Base-by-base conservation (phyloP, 2,113 vertebrate species). In the Hippocampus abdominalis region DNA sequence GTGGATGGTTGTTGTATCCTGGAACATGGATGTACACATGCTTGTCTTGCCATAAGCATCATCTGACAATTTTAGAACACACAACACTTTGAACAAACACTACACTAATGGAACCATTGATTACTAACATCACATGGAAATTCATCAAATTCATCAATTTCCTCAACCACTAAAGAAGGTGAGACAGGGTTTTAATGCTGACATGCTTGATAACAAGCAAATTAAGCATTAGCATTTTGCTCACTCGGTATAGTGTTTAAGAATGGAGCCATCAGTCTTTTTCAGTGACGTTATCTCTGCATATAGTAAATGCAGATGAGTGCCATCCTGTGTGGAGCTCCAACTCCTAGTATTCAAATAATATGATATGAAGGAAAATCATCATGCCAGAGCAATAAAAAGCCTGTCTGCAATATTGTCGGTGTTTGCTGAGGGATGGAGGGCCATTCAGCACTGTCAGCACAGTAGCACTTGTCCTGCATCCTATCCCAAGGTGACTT, bases 401-500 rank as follows among this genome's bases (percentile, higher is more conserved):
- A 40, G 72, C 64, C 40, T 64, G 9, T 66, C 49, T n/a, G 56
- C 23, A 69, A 1, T 64, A 59, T 27, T 69, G 68, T 77, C 49
- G 13, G 64, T 54, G 10, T 36, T 44, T 61, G 48, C 66, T 75
- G 65, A 40, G 66, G 61, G 71, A 69, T 64, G 64, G 48, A 61
- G 23, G 49, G 64, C 68, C 72, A 51, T 87, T 90, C 76, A 81
- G 86, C 76, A 60, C 71, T 0, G 72, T 90, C 86, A 89, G 86
- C 87, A 86, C 0, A 39, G 61, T 51, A 51, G 77, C 83, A 64
- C 66, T 62, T 53, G 77, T 78, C 80, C 76, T 67, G 74, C 36
- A 64, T 86, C 73, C 51, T 51, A 80, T 29, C 78, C 81, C 89
- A 90, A 90, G 87, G 86, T 89, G 84, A 90, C 86, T 87, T 71